Conservation (phyloP, 2,113 vertebrate genomes). For the Scomber colias region DNA sequence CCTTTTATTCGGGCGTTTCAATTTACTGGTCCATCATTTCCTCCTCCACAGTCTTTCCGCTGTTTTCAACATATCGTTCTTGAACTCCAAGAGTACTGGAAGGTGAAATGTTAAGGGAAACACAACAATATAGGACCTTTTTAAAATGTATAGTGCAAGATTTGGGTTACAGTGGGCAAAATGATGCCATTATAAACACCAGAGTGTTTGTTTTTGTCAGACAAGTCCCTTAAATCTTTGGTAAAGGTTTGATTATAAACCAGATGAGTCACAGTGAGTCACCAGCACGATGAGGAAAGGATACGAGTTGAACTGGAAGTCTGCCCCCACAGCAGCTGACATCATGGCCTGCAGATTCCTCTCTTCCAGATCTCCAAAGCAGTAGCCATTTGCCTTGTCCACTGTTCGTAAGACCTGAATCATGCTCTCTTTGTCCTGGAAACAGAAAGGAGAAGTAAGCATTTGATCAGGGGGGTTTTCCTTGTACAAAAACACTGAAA, state of each 20-base stretch:
- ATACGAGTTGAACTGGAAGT: conserved; percentile 97
- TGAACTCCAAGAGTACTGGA: conserved; percentile 92
- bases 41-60: conserved; percentile 87
- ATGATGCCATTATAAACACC: not conserved
- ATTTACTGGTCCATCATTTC: conserved; percentile 89
- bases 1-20: conserved; percentile 29
- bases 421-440: conserved; percentile 95
- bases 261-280: conserved; percentile 74
- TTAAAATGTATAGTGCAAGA: not conserved
- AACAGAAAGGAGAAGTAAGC: conserved; percentile 17
- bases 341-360: conserved; percentile 93
- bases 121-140: not conserved
- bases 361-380: conserved; percentile 92
- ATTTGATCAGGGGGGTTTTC: not conserved
- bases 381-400: conserved; percentile 97
- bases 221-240: conserved; percentile 26
- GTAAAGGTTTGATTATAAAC: conserved; percentile 40
- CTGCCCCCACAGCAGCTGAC: conserved; percentile 94
- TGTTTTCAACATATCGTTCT: conserved; percentile 90
- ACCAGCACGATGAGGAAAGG: conserved; percentile 82
- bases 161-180: not conserved
- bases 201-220: conserved; percentile 1
- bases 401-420: conserved; percentile 90
- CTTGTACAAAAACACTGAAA: not conserved
- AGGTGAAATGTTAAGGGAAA: conserved; percentile 83